Evolutionary conservation across 2,113 vertebrate genomes (phyloP).

Genomic region (Chrysemys picta): DNA sequence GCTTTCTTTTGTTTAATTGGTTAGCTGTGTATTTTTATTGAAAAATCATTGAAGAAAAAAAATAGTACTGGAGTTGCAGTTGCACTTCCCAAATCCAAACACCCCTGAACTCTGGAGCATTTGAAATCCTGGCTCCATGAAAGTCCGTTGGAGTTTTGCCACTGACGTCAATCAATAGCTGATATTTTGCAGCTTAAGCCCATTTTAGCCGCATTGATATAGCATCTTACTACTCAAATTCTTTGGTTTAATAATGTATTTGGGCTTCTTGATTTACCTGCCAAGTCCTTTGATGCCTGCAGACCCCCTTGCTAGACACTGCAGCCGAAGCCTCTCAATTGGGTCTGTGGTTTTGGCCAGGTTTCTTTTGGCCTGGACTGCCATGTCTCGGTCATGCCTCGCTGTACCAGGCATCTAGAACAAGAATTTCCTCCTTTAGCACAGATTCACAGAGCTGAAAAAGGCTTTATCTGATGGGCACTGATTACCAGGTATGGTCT

Average conservation of each 20-base stretch:
- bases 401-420: slow-evolving; percentile 89
- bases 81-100: not conserved
- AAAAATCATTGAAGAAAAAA: not conserved
- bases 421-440: rapidly evolving
- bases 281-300: slow-evolving; percentile 94
- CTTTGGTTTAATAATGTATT: not conserved
- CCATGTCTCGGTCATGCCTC: slow-evolving; percentile 91
- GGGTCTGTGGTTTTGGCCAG: slow-evolving; percentile 81
- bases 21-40: not conserved
- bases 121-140: not conserved
- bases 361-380: slow-evolving; percentile 80
- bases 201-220: not conserved
- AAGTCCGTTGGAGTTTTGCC: not conserved
- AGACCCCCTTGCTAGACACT: slow-evolving; percentile 89
- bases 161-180: not conserved
- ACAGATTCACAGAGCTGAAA: not conserved
- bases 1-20: not conserved
- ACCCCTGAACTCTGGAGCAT: not conserved
- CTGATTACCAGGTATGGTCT: not conserved
- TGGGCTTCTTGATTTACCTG: slow-evolving; percentile 79
- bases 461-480: not conserved
- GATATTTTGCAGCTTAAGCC: not conserved
- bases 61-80: too few relatives aligned
- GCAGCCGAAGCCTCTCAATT: slow-evolving; percentile 87
- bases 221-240: not conserved